Evolutionary conservation across 2,797 vertebrate species (phyloP).

Genomic region (Amblyraja radiata): DNA sequence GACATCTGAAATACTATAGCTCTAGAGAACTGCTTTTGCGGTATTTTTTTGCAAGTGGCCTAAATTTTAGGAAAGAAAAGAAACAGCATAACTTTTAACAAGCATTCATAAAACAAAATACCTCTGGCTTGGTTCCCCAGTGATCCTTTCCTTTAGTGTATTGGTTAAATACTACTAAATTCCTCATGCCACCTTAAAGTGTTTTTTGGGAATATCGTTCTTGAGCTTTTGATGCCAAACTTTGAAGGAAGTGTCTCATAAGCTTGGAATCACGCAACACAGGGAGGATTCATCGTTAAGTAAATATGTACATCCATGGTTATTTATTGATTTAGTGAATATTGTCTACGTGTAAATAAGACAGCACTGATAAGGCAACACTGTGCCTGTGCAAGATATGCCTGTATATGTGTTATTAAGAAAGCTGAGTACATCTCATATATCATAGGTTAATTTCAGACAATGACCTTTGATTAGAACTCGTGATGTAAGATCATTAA

Average conservation of each 20-base stretch:
- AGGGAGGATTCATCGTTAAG: neutral
- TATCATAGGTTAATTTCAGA: too few species aligned
- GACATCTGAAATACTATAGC: slow-evolving; percentile 1
- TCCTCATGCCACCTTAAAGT: slow-evolving; percentile 6
- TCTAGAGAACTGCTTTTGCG: neutral
- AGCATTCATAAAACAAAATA: neutral
- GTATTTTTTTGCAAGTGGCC: neutral
- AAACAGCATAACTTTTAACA: slow-evolving; percentile 7
- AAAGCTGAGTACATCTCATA: too few species aligned
- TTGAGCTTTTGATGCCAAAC: neutral
- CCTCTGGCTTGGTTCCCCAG: neutral
- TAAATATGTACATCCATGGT: neutral
- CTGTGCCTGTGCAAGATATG: neutral
- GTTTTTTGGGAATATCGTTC: neutral
- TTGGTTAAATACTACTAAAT: neutral
- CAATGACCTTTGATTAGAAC: too few species aligned
- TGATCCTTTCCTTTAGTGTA: neutral
- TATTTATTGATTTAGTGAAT: neutral
- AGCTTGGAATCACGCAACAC: neutral
- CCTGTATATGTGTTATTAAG: neutral
- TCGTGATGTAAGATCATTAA: too few species aligned
- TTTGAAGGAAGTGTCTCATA: neutral
- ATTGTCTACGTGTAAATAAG: neutral
- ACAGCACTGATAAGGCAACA: neutral
- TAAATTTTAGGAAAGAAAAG: neutral